These are phyloP conservation scores for Azemiops feae DNA, from an alignment of 2,113 vertebrate species.

Conservation along the genomic window DNA sequence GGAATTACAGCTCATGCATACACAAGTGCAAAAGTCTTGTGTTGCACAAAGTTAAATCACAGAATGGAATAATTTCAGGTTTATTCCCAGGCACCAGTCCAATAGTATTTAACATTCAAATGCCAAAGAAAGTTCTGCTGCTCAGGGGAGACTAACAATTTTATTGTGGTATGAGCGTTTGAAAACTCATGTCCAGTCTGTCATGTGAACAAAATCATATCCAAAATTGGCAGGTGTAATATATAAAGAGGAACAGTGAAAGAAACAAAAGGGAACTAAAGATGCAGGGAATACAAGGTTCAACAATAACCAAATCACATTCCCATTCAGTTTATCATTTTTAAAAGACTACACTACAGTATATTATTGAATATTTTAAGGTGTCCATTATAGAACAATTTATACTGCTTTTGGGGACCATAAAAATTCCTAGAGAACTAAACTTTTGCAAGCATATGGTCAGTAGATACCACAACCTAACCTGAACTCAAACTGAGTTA, in stretches of 20 bases:
- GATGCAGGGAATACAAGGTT: neutral
- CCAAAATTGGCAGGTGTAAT: neutral
- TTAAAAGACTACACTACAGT: neutral
- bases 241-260: neutral
- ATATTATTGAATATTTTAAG: neutral
- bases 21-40: constrained; percentile 35
- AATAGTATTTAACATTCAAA: constrained; percentile 8
- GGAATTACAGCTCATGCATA: constrained; percentile 46
- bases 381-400: neutral
- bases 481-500: neutral
- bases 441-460: neutral
- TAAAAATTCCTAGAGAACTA: neutral
- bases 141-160: neutral
- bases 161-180: neutral
- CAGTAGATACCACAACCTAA: neutral
- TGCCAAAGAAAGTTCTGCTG: neutral
- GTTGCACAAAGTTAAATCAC: constrained; percentile 37
- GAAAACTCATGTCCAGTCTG: neutral
- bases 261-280: neutral
- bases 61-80: constrained; percentile 24
- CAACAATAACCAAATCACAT: neutral
- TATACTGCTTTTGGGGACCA: neutral
- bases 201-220: neutral
- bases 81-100: constrained; percentile 17
- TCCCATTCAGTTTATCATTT: neutral